Evolutionary conservation across 2,888 invertebrate species (phyloP), one percentile per base, ranked within the genome.

Genomic region (Eristalis pertinax): DNA sequence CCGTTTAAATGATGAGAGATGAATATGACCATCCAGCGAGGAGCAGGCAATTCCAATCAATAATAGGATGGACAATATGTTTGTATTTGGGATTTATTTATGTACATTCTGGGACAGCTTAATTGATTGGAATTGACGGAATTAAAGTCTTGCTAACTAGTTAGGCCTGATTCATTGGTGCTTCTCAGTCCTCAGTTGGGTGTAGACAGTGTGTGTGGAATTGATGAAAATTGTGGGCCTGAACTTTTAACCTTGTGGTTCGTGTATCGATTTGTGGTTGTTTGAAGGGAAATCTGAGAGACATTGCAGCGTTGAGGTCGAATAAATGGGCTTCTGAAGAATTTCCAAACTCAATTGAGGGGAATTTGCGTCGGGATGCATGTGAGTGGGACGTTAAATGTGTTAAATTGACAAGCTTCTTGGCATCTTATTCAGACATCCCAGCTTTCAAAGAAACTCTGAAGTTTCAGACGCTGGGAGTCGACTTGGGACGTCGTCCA

Each of bases 41-140:
- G 72, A 69, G 43, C 77, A 83, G 72, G 62, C 79, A 79, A 79
- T 86, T 84, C 56, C 87, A 84, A 87, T 87, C 87, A 87, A 84
- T 87, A 84, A 79, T 84, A 83, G 63, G 50, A 72, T 65, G 58
- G 15, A 22, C 50, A 8, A 22, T 83, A 67, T 56, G 32, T 58
- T 38, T 74, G 41, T 65, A 38, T 78, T 75, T 79, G 79, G 73
- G 72, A 83, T 79, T 79, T 79, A 87, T 87, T 84, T 87, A 73
- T 73, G 76, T 80, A 67, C 68, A 68, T 67, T 70, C 73, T 73
- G 76, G 80, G 76, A 63, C 87, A 80, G 72, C 76, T 87, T 87
- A 87, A 84, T 87, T 87, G 87, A 87, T 87, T 87, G 79, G 64
- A 87, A 87, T 87, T 87, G 87, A 84, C 32, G 58, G 68, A 83